These are phyloP conservation scores for Cuculus canorus DNA, from an alignment of 2,797 vertebrate species.

Conservation along the genomic window DNA sequence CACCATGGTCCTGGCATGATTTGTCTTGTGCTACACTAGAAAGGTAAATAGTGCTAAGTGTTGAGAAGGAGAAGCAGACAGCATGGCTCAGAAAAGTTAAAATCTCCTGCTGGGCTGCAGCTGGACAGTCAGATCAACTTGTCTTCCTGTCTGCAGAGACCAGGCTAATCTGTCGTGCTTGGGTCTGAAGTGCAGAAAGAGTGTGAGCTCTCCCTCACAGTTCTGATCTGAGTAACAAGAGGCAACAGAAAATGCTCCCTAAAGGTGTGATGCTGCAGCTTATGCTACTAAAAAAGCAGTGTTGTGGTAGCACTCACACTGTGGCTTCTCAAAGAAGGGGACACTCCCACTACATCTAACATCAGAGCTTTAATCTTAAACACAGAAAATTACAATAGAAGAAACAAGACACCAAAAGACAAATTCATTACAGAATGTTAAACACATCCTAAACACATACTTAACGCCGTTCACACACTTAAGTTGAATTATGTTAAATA, in stretches of 20 bases:
- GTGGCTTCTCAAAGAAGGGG: not conserved
- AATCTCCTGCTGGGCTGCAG: not conserved
- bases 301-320: fast-evolving
- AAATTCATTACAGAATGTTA: not conserved
- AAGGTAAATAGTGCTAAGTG: not conserved
- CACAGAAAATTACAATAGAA: not conserved
- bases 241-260: not conserved
- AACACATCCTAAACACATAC: not conserved
- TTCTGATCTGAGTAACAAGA: not conserved
- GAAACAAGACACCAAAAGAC: not conserved
- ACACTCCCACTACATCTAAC: not conserved
- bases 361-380: not conserved
- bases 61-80: not conserved
- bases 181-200: not conserved
- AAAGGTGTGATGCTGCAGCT: not conserved
- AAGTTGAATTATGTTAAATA: not conserved
- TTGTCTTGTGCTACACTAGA: not conserved
- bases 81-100: not conserved
- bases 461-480: not conserved
- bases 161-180: not conserved
- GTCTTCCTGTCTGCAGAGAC: not conserved
- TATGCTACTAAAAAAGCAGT: fast-evolving
- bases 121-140: not conserved
- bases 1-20: not conserved
- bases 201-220: not conserved